Percentiles rank a stretch among this genome's conserved stretches.
Evolutionary conservation across 2,113 vertebrate genomes (phyloP).

Genomic region (Platysternon megacephalum): DNA sequence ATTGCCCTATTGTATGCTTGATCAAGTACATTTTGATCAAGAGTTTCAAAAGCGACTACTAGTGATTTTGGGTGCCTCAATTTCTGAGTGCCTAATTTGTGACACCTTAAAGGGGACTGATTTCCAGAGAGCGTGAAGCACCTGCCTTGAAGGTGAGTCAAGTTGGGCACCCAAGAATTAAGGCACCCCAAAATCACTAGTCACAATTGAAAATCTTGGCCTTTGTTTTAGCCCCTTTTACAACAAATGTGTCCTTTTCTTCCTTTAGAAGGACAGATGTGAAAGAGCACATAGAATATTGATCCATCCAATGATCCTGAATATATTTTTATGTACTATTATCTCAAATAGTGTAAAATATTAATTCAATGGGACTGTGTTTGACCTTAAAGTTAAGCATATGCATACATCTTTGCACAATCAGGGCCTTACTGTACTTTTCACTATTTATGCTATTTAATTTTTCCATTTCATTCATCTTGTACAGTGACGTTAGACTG

Average conservation of each 20-base stretch:
- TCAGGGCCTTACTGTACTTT: background rate
- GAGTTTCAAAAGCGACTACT: background rate
- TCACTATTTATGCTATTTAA: background rate
- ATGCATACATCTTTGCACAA: background rate
- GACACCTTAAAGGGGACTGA: background rate
- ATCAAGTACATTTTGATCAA: background rate
- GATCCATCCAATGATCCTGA: background rate
- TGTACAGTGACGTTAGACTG: background rate
- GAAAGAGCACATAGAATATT: constrained; percentile 42
- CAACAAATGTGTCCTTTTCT: background rate
- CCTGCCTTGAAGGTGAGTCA: background rate
- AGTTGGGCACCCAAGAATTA: background rate
- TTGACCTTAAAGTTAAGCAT: background rate
- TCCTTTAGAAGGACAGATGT: constrained; percentile 51
- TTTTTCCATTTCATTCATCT: background rate
- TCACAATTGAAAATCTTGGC: background rate
- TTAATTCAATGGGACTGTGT: background rate
- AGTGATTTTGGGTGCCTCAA: background rate
- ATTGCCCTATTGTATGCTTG: background rate
- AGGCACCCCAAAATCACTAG: constrained; percentile 29
- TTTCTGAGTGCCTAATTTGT: background rate
- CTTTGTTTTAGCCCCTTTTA: constrained; percentile 43
- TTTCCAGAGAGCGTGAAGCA: background rate
- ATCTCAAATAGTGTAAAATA: constrained; percentile 27
- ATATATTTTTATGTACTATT: constrained; percentile 41